A percentile compares a stretch with the other conserved stretches of the same genome.
phyloP scores from a whole-genome alignment of 2,888 invertebrate genomes.

The Tachina fera region DNA sequence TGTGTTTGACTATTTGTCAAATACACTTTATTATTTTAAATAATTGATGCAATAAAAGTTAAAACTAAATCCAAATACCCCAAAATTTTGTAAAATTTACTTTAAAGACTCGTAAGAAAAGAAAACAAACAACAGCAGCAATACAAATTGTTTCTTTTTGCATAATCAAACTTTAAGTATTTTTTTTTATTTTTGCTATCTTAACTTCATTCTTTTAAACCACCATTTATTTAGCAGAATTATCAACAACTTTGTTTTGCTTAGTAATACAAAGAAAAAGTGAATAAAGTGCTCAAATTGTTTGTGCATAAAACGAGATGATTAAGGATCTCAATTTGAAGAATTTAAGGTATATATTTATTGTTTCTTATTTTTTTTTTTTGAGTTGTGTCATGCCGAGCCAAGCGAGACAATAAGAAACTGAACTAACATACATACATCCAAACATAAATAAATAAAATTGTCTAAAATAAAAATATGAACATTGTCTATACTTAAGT shows the following conservation, averaged over 20 bases:
- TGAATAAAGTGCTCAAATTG: constrained; percentile 29
- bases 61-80: background rate
- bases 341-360: constrained; percentile 54
- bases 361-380: background rate
- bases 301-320: constrained; percentile 65
- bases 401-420: constrained; percentile 18
- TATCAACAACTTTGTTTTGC: constrained; percentile 40
- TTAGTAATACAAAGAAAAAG: constrained; percentile 30
- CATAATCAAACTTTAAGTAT: background rate
- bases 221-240: constrained; percentile 31
- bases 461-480: constrained; percentile 28
- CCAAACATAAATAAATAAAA: background rate
- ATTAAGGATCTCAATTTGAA: constrained; percentile 71
- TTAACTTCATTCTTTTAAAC: constrained; percentile 12
- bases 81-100: constrained; percentile 7
- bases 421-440: background rate
- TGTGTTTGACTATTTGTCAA: constrained; percentile 1
- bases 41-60: background rate
- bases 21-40: background rate
- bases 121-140: constrained; percentile 18
- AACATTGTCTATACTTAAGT: background rate
- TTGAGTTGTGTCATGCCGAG: constrained; percentile 15
- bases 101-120: background rate
- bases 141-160: background rate
- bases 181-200: background rate